Evolutionary conservation across 2,888 invertebrate species (phyloP), one percentile per base, ranked within the genome.

Genomic region (Biston stratarius): DNA sequence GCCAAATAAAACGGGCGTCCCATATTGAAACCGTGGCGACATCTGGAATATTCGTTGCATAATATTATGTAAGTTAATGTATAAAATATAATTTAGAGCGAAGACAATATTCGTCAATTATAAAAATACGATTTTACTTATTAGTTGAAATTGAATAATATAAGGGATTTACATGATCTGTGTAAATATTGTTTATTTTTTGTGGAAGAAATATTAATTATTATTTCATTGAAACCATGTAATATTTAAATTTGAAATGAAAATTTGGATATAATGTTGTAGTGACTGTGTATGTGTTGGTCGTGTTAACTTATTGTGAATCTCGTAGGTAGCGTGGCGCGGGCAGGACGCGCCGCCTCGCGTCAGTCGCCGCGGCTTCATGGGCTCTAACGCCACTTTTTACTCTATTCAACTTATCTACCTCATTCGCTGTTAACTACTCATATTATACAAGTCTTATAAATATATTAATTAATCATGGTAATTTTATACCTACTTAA

Each of bases 41-140:
- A 79, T 82, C 75, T 80, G 71, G 69, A 77, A 47, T 66, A 61
- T 67, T 67, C 77, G 70, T 83, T 81, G 81, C 75, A 78, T 81
- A 72, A 79, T 75, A 73, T 56, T 71, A 69, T 80, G 76, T 84
- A 84, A 83, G 80, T 81, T 79, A 77, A 77, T 80, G 78, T 85
- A 77, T 83, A 83, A 83, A 77, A 78, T 80, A 78, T 79, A 79
- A 75, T 79, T 85, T 86, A 88, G 80, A 83, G 82, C 82, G 82
- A 87, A 87, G 90, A 89, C 89, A 91, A 90, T 90, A 90, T 87
- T 81, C 80, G 90, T 91, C 90, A 91, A 90, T 90, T 90, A 90
- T 81, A 80, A 85, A 82, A 83, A 83, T 84, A 85, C 86, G 87
- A 83, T 83, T 86, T 72, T 71, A 68, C 66, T 72, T 83, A 82